A percentile compares a stretch with the other conserved stretches of the same genome.
phyloP scores from a whole-genome alignment of 2,888 invertebrate species.

The Zaprionus lineosus region DNA sequence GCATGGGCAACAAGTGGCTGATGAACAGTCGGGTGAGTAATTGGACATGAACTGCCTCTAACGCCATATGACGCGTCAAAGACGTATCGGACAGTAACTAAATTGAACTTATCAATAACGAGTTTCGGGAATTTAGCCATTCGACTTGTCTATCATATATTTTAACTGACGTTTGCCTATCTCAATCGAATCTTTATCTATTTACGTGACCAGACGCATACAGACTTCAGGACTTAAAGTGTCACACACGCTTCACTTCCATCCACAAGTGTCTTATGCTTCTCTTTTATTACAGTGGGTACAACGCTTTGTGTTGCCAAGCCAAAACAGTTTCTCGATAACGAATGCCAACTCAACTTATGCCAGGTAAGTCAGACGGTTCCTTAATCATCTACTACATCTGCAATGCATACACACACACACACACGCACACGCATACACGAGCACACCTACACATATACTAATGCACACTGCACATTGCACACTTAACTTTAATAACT shows the following conservation, averaged over 20 bases:
- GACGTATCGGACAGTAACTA: not conserved
- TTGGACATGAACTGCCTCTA: not conserved
- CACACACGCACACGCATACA: conserved; percentile 11
- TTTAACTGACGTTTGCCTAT: conserved; percentile 17
- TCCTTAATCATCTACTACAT: conserved; percentile 18
- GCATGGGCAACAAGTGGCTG: conserved; percentile 86
- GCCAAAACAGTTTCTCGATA: conserved; percentile 84
- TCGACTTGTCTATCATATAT: conserved; percentile 43
- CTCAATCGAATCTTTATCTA: conserved; percentile 47
- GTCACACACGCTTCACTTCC: conserved; percentile 38
- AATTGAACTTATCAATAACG: conserved; percentile 53
- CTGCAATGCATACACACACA: conserved; percentile 14
- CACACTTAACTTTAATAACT: conserved; percentile 24
- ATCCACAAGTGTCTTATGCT: conserved; percentile 33
- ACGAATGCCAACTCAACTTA: conserved; percentile 84
- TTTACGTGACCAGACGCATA: conserved; percentile 61
- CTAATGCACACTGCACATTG: conserved; percentile 11
- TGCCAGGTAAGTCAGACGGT: conserved; percentile 84
- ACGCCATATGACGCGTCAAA: not conserved
- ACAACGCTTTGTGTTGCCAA: conserved; percentile 85
- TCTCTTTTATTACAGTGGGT: conserved; percentile 83
- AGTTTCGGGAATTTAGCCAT: conserved; percentile 17
- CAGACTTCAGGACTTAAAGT: conserved; percentile 25
- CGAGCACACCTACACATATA: no score
- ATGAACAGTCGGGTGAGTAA: conserved; percentile 84